Evolutionary conservation across 2,113 vertebrate species (phyloP), one percentile per base, ranked within the genome.

Genomic region (Oncorhynchus mykiss): DNA sequence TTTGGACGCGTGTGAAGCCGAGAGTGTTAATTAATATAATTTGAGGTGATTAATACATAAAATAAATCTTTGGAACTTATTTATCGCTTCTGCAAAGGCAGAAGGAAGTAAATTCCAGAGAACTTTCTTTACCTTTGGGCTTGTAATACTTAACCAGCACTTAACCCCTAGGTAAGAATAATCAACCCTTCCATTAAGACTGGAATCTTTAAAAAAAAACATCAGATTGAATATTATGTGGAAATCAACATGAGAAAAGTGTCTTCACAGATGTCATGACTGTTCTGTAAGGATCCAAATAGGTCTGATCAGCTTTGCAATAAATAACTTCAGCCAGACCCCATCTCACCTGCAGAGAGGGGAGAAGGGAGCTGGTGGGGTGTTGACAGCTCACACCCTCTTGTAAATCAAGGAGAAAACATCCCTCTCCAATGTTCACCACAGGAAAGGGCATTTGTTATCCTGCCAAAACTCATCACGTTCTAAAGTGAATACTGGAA

Each of bases 201-300:
- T 62, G 80, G 79, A 87, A 78, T 76, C 67, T 75, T 80, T n/a
- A n/a, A 72, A 75, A 68, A 86, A 86, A 88, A 60, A 86, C 74
- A 82, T 80, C 80, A 82, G 80, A 78, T 77, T 54, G 4, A 14
- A 54, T 54, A 14, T 80, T 79, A 71, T 80, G 76, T 85, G 83
- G 79, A 82, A 88, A 90, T 86, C 73, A 80, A 79, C 80, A 78
- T 88, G 89, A 84, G 84, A 81, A 84, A 78, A 75, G 5, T 6
- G 31, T 34, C 31, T 34, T 34, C 31, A 34, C 31, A 34, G 31
- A 6, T 34, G 31, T 6, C 31, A 34, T 34, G 31, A 6, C 5
- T 34, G 31, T 34, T 6, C 31, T 34, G 31, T 34, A 34, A 34
- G 31, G 31, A 34, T 34, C 31, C 5, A 34, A 34, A 34, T 34